A percentile compares a stretch with the other conserved stretches of the same genome.
Conservation (phyloP, 2,797 vertebrate genomes). For the Coreius guichenoti region DNA sequence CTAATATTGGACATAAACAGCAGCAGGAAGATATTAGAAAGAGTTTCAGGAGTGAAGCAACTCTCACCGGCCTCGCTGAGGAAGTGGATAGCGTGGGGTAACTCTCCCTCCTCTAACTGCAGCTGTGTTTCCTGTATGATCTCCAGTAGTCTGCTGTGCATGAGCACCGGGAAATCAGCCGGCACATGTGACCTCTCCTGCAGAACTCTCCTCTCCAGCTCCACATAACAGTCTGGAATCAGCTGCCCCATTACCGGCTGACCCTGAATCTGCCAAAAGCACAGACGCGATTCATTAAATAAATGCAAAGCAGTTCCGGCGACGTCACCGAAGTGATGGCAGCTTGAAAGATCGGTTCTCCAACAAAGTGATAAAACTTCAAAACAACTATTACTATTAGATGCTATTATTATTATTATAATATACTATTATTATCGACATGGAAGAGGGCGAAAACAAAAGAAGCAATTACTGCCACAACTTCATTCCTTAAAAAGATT, state of each 20-base stretch:
- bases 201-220: slow-evolving; percentile 89
- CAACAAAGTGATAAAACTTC: neutral
- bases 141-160: slow-evolving; percentile 81
- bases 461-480: neutral
- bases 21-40: slow-evolving; percentile 70
- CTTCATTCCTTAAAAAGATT: no score
- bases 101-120: slow-evolving; percentile 91
- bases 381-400: neutral
- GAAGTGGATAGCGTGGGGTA: slow-evolving; percentile 92
- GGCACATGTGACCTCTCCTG: slow-evolving; percentile 82
- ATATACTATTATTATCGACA: neutral
- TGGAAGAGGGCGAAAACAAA: neutral
- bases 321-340: neutral
- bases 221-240: slow-evolving; percentile 94
- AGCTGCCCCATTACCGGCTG: slow-evolving; percentile 95
- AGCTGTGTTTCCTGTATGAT: slow-evolving; percentile 89
- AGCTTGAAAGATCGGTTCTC: neutral
- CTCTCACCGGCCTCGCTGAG: slow-evolving; percentile 85
- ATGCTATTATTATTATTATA: no score
- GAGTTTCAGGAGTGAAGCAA: neutral
- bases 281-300: neutral
- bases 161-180: slow-evolving; percentile 90
- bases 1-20: slow-evolving; percentile 1
- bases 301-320: neutral
- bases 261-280: slow-evolving; percentile 86